These are phyloP conservation scores for Zoanthus sansibaricus DNA, from an alignment of 92 coral and sea anemone genomes.

Conservation along the genomic window DNA sequence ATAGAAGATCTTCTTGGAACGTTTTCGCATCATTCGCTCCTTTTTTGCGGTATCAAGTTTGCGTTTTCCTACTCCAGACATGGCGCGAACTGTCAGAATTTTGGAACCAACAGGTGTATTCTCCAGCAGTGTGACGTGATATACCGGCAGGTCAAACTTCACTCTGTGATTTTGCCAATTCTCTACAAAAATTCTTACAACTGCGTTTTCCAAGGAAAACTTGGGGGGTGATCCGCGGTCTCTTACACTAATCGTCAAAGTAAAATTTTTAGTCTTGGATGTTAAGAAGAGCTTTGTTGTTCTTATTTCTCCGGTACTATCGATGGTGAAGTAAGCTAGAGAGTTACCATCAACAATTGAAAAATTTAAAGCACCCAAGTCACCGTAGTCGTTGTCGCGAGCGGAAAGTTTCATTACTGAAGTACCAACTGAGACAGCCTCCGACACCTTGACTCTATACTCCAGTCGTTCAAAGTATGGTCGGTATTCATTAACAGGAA, in stretches of 20 bases:
- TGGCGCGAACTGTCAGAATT: constrained; percentile 82
- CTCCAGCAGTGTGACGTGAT: constrained; percentile 69
- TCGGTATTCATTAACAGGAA: constrained; percentile 74
- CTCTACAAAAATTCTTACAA: constrained; percentile 60
- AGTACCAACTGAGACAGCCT: constrained; percentile 79
- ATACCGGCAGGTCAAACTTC: constrained; percentile 75
- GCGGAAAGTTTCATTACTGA: constrained; percentile 77
- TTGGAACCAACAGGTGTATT: constrained; percentile 71
- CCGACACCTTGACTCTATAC: constrained; percentile 77
- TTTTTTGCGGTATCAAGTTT: constrained; percentile 34
- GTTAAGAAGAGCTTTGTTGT: constrained; percentile 56
- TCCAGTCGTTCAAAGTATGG: constrained; percentile 76
- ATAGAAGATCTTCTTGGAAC: constrained; percentile 65
- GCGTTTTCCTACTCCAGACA: constrained; percentile 61
- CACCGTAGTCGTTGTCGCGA: constrained; percentile 72
- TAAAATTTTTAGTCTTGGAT: constrained; percentile 60
- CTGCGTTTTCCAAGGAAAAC: constrained; percentile 59
- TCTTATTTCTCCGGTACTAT: constrained; percentile 71
- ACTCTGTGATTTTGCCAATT: constrained; percentile 68
- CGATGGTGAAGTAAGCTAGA: constrained; percentile 64
- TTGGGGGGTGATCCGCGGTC: constrained; percentile 80
- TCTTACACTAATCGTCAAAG: constrained; percentile 65
- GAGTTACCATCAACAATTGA: constrained; percentile 66
- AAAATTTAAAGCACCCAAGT: constrained; percentile 66
- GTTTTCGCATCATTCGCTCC: constrained; percentile 49